These are phyloP conservation scores for Neodiprion pinetum DNA, from an alignment of 1,140 invertebrate genomes.

Conservation along the genomic window DNA sequence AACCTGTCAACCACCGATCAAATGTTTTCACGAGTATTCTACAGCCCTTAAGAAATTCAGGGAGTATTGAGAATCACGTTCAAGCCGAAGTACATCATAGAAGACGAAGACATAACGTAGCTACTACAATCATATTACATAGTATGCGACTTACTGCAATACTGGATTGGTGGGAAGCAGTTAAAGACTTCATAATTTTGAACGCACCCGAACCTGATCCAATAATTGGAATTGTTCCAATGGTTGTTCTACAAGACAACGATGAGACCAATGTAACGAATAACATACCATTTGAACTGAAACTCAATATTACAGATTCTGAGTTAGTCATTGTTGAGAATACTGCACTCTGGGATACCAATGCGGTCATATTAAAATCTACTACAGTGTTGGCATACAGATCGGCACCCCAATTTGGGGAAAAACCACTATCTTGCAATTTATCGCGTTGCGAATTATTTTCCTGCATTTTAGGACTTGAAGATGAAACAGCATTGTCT, in stretches of 20 bases:
- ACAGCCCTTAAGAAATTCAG: slow-evolving; percentile 71
- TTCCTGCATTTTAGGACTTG: slow-evolving; percentile 89
- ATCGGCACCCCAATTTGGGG: slow-evolving; percentile 66
- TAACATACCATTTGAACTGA: slow-evolving; percentile 77
- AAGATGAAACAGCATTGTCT: slow-evolving; percentile 94
- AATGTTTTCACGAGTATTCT: slow-evolving; percentile 93
- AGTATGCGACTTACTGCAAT: slow-evolving; percentile 95
- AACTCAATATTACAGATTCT: slow-evolving; percentile 94
- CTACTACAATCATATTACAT: slow-evolving; percentile 91
- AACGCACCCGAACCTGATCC: slow-evolving; percentile 53
- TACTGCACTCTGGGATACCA: slow-evolving; percentile 84
- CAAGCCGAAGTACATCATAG: slow-evolving; percentile 85
- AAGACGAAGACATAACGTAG: slow-evolving; percentile 72
- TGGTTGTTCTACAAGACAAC: slow-evolving; percentile 15
- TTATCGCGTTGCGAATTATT: slow-evolving; percentile 92
- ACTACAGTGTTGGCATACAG: slow-evolving; percentile 87
- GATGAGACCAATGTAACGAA: slow-evolving; percentile 19
- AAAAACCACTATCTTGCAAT: slow-evolving; percentile 84
- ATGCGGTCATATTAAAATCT: slow-evolving; percentile 93
- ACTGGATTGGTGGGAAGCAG: slow-evolving; percentile 91
- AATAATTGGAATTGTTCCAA: slow-evolving; percentile 26
- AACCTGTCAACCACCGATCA: slow-evolving; percentile 73
- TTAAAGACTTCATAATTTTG: slow-evolving; percentile 79
- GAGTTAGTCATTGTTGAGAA: slow-evolving; percentile 95
- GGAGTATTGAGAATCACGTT: slow-evolving; percentile 66